phyloP scores from a whole-genome alignment of 2,113 vertebrate genomes.

The Cryptomyrus ogoouensis region DNA sequence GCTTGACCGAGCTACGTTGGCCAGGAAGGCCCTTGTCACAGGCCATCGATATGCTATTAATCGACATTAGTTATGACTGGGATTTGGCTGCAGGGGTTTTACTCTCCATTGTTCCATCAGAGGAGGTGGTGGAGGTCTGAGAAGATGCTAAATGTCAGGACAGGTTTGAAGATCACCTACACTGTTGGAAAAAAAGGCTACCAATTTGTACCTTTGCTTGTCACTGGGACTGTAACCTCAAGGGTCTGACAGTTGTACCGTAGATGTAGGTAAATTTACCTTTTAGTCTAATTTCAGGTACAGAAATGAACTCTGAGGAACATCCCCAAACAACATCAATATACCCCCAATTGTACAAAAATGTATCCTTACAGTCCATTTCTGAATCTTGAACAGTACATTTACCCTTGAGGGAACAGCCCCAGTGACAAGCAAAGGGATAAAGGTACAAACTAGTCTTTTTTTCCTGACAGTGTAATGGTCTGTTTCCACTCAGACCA shows the following conservation, averaged over 20 bases:
- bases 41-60: constrained; percentile 79
- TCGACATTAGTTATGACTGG: constrained; percentile 70
- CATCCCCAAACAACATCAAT: background rate
- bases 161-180: constrained; percentile 64
- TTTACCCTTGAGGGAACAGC: background rate
- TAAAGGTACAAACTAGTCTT: no score
- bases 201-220: background rate
- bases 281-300: background rate
- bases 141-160: constrained; percentile 61
- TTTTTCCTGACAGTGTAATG: constrained; percentile 19
- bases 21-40: constrained; percentile 72
- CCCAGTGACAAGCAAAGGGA: background rate
- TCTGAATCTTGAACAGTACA: background rate
- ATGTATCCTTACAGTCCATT: constrained; percentile 49
- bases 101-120: constrained; percentile 65
- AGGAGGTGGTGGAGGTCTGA: constrained; percentile 53
- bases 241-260: background rate
- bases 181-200: background rate
- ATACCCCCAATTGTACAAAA: background rate
- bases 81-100: constrained; percentile 64
- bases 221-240: background rate
- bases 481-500: constrained; percentile 30
- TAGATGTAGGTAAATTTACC: background rate
- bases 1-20: constrained; percentile 75
- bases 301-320: background rate